Evolutionary conservation across 2,113 vertebrate species (phyloP).

Genomic region (Corythornis cristatus): DNA sequence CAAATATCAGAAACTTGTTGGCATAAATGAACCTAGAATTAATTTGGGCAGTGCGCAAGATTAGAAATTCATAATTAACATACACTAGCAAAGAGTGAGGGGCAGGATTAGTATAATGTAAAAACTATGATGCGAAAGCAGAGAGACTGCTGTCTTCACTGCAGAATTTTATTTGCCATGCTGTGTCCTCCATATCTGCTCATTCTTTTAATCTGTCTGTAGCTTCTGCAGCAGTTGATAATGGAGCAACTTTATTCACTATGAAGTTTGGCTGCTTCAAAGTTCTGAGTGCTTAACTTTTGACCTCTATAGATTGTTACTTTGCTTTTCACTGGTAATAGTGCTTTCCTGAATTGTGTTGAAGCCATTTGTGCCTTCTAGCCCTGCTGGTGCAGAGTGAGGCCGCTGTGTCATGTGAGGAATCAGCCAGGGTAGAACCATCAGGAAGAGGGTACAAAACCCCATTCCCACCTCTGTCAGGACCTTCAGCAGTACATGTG

Average conservation of each 20-base stretch:
- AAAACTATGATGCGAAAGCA: neutral
- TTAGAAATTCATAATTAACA: neutral
- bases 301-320: neutral
- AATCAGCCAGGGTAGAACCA: fast-evolving
- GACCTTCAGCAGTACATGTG: neutral
- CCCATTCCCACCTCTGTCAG: neutral
- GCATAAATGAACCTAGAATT: neutral
- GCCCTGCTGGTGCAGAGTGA: neutral
- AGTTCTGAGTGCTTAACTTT: neutral
- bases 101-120: neutral
- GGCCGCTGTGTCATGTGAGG: neutral
- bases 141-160: neutral
- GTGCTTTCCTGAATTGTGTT: neutral
- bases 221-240: neutral
- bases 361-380: neutral
- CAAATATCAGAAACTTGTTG: neutral
- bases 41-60: neutral
- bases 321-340: neutral
- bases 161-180: neutral
- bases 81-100: neutral
- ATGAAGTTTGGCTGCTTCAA: neutral
- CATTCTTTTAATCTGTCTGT: neutral
- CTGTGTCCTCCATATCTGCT: fast-evolving
- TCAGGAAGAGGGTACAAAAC: neutral
- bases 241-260: neutral